These are phyloP conservation scores for Chesias legatella DNA, from an alignment of 2,888 invertebrate species.

Conservation along the genomic window DNA sequence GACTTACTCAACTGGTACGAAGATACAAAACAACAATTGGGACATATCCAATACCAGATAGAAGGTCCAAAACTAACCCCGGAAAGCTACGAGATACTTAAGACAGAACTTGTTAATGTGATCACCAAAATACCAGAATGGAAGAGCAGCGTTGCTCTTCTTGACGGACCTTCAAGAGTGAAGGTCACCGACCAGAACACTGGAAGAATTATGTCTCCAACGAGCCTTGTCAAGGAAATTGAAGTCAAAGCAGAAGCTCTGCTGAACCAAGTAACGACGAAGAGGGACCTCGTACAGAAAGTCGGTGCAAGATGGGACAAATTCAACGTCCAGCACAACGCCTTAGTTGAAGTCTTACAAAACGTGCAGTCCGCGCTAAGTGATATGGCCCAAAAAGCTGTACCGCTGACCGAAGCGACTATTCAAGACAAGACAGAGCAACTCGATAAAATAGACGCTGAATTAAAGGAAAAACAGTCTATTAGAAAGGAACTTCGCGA, in stretches of 20 bases:
- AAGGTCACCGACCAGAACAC: constrained; percentile 86
- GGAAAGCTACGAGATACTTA: constrained; percentile 84
- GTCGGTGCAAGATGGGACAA: constrained; percentile 88
- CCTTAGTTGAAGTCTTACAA: constrained; percentile 83
- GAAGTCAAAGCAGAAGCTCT: constrained; percentile 85
- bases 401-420: constrained; percentile 68
- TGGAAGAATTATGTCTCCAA: constrained; percentile 86
- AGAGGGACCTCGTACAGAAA: constrained; percentile 84
- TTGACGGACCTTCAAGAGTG: constrained; percentile 85
- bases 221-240: constrained; percentile 85
- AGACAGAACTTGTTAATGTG: constrained; percentile 85
- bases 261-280: constrained; percentile 83
- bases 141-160: constrained; percentile 84
- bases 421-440: constrained; percentile 74
- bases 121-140: constrained; percentile 84
- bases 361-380: constrained; percentile 79
- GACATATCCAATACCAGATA: constrained; percentile 89
- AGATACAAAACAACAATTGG: constrained; percentile 88
- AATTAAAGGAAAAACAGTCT: constrained; percentile 80
- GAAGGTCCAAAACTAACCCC: constrained; percentile 87
- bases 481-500: constrained; percentile 87
- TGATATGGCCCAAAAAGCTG: constrained; percentile 75
- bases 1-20: constrained; percentile 91
- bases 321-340: constrained; percentile 87
- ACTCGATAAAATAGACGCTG: constrained; percentile 77